phyloP scores from a whole-genome alignment of 2,888 invertebrate species.

The Andrena camellia region DNA sequence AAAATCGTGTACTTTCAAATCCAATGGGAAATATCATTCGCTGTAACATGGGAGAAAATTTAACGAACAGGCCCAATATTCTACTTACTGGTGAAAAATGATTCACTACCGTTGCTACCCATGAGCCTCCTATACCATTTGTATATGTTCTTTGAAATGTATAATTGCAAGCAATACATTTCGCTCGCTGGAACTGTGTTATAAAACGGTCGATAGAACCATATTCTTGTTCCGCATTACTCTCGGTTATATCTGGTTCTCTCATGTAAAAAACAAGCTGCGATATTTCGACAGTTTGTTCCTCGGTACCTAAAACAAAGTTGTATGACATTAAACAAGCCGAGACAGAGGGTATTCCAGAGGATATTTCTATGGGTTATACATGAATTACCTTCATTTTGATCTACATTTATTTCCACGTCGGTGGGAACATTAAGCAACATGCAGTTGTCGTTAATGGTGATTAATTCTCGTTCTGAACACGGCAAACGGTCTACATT shows the following conservation, averaged over 20 bases:
- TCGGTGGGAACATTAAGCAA: slow-evolving; percentile 43
- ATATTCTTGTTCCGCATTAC: too few species aligned
- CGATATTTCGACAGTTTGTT: not conserved
- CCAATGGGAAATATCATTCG: too few species aligned
- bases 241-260: not conserved
- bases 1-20: not conserved
- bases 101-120: slow-evolving; percentile 86
- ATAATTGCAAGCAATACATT: slow-evolving; percentile 74
- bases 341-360: not conserved
- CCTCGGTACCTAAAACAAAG: not conserved
- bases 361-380: not conserved
- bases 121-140: slow-evolving; percentile 84
- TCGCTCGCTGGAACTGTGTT: not conserved
- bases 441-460: slow-evolving; percentile 46
- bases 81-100: slow-evolving; percentile 78
- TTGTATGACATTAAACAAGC: not conserved
- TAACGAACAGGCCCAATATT: not conserved
- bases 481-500: slow-evolving; percentile 75
- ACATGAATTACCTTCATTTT: slow-evolving; percentile 2
- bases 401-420: not conserved
- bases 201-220: too few species aligned
- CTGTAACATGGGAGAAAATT: not conserved
- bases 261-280: not conserved
- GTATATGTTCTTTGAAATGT: slow-evolving; percentile 86
- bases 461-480: slow-evolving; percentile 69